These are phyloP conservation scores for Aurelia sp. DNA, from an alignment of 30 jellyfish, hydroid and myxozoan genomes.

Conservation along the genomic window DNA sequence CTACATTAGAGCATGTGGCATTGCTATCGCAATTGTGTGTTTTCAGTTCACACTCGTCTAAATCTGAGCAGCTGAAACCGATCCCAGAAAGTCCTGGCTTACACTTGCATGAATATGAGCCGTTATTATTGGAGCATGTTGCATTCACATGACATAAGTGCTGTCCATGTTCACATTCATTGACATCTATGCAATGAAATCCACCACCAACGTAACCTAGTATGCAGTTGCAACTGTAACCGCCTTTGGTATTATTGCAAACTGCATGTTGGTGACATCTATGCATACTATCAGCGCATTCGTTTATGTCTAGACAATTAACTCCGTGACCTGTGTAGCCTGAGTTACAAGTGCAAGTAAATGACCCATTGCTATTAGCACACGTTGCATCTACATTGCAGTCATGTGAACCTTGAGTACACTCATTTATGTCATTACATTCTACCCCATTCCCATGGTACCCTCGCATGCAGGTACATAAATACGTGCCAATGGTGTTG, in stretches of 20 bases:
- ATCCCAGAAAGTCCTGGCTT: constrained; percentile 22
- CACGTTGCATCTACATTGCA: constrained; percentile 77
- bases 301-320: constrained; percentile 52
- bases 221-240: constrained; percentile 46
- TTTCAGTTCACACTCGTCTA: constrained; percentile 17
- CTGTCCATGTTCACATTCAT: constrained; percentile 37
- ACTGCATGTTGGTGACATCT: constrained; percentile 27
- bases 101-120: constrained; percentile 24
- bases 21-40: constrained; percentile 36
- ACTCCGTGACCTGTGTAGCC: constrained; percentile 81
- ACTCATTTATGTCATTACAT: constrained; percentile 61
- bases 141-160: constrained; percentile 29
- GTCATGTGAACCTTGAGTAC: constrained; percentile 19
- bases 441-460: constrained; percentile 37
- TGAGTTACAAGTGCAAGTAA: constrained; percentile 58
- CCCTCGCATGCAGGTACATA: constrained; percentile 34
- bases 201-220: constrained; percentile 61
- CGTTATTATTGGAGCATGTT: constrained; percentile 12
- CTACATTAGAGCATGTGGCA: constrained; percentile 35
- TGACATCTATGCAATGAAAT: constrained; percentile 31
- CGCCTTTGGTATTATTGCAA: constrained; percentile 43
- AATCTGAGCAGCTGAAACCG: not conserved
- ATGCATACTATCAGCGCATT: constrained; percentile 3
- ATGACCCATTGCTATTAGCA: constrained; percentile 72
- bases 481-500: constrained; percentile 30